These are phyloP conservation scores for Armadillidium nasatum DNA, from an alignment of 1,140 invertebrate species.

Conservation along the genomic window DNA sequence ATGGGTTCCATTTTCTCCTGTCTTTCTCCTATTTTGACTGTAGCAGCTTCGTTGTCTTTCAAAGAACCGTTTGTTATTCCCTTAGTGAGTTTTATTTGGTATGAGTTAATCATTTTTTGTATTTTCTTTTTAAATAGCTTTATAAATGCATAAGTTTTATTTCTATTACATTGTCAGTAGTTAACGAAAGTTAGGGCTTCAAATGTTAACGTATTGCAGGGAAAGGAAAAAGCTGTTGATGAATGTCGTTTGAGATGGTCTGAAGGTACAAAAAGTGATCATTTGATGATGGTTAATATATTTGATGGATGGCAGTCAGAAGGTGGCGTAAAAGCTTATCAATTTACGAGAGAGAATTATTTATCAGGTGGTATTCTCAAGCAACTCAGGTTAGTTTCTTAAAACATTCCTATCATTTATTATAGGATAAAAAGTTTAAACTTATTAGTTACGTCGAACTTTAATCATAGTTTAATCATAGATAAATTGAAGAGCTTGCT, in stretches of 20 bases:
- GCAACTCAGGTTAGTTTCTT: slow-evolving; percentile 34
- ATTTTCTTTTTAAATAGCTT: no score
- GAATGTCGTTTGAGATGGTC: slow-evolving; percentile 60
- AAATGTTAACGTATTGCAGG: slow-evolving; percentile 47
- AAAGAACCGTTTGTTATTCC: slow-evolving; percentile 82
- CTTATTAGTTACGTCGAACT: not conserved
- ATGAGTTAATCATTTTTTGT: no score
- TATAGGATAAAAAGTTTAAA: no score
- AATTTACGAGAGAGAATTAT: slow-evolving; percentile 70
- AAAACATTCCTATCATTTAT: no score
- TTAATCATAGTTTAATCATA: not conserved
- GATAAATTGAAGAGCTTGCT: no score
- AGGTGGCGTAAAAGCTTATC: slow-evolving; percentile 48
- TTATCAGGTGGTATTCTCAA: slow-evolving; percentile 61
- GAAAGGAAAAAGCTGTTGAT: slow-evolving; percentile 65
- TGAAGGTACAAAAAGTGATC: slow-evolving; percentile 68
- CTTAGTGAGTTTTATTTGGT: slow-evolving; percentile 60
- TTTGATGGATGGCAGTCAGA: slow-evolving; percentile 61
- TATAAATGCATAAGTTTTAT: no score
- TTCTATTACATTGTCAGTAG: no score
- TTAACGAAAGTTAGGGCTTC: no score
- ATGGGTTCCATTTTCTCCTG: slow-evolving; percentile 82
- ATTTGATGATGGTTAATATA: slow-evolving; percentile 71
- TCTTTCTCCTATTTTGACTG: slow-evolving; percentile 74
- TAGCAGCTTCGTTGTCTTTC: slow-evolving; percentile 78